Evolutionary conservation across 1,140 invertebrate species (phyloP).

Genomic region (Papilio dardanus): DNA sequence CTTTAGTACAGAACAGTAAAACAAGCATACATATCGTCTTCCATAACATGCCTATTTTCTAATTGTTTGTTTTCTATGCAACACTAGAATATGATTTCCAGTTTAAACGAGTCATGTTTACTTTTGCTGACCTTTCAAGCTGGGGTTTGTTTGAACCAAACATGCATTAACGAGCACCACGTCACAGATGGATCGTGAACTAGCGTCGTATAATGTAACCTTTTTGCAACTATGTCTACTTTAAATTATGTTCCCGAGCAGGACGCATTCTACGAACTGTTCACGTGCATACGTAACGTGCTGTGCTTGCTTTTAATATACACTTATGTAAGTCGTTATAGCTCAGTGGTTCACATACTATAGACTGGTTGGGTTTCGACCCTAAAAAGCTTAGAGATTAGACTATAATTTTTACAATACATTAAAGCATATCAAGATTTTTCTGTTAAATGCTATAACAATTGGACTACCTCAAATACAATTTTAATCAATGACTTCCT

Average conservation of each 20-base stretch:
- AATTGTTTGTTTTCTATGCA: constrained; percentile 15
- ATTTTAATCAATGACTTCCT: too few relatives aligned
- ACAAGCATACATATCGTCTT: constrained; percentile 19
- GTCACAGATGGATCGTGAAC: constrained; percentile 30
- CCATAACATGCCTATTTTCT: constrained; percentile 15
- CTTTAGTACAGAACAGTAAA: neutral
- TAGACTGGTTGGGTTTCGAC: neutral
- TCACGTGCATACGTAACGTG: neutral
- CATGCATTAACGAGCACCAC: constrained; percentile 36
- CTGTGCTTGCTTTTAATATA: constrained; percentile 7
- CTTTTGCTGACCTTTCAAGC: constrained; percentile 36
- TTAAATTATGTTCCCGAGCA: constrained; percentile 5
- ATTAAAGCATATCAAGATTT: too few relatives aligned
- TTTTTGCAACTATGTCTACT: constrained; percentile 24
- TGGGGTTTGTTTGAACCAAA: constrained; percentile 31
- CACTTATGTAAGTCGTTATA: neutral
- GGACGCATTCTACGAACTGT: constrained; percentile 1
- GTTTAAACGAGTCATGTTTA: constrained; percentile 28
- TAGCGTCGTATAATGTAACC: constrained; percentile 25
- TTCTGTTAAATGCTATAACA: too few relatives aligned
- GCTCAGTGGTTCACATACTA: neutral
- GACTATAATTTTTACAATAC: too few relatives aligned
- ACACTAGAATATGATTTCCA: constrained; percentile 32
- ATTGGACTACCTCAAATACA: too few relatives aligned
- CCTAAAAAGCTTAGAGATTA: neutral